phyloP scores from a whole-genome alignment of 2,113 vertebrate genomes.

The Sula dactylatra region DNA sequence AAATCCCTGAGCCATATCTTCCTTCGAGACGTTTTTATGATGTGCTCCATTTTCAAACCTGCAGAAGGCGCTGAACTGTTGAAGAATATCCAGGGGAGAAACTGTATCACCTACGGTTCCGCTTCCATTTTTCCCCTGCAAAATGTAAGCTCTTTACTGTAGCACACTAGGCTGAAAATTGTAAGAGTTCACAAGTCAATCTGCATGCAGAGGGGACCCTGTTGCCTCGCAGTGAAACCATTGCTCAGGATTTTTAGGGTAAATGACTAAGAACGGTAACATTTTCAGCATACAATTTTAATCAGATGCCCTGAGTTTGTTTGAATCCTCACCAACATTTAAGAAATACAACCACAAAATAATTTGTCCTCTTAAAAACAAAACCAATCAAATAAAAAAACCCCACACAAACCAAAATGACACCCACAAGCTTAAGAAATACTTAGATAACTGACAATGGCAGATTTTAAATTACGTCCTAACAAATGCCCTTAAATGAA shows the following conservation, averaged over 20 bases:
- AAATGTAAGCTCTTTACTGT: background rate
- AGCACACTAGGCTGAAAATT: background rate
- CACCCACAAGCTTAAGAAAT: background rate
- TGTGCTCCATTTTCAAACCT: background rate
- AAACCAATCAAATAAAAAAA: background rate
- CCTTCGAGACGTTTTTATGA: background rate
- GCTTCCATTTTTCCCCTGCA: background rate
- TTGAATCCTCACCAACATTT: background rate
- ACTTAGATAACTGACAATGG: background rate
- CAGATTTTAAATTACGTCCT: background rate
- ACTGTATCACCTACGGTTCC: background rate
- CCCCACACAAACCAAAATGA: background rate
- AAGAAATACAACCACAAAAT: background rate
- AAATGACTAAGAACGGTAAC: background rate
- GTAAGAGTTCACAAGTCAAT: background rate
- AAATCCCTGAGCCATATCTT: conserved; percentile 29
- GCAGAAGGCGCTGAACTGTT: conserved; percentile 39
- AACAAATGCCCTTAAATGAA: background rate
- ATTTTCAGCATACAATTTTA: background rate
- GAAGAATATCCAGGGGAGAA: background rate
- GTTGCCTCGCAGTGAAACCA: background rate
- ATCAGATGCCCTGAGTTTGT: background rate
- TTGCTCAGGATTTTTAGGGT: background rate
- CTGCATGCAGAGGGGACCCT: background rate
- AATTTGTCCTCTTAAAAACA: background rate